Evolutionary conservation across 2,888 invertebrate species (phyloP), one percentile per base, ranked within the genome.

Genomic region (Arctia plantaginis): DNA sequence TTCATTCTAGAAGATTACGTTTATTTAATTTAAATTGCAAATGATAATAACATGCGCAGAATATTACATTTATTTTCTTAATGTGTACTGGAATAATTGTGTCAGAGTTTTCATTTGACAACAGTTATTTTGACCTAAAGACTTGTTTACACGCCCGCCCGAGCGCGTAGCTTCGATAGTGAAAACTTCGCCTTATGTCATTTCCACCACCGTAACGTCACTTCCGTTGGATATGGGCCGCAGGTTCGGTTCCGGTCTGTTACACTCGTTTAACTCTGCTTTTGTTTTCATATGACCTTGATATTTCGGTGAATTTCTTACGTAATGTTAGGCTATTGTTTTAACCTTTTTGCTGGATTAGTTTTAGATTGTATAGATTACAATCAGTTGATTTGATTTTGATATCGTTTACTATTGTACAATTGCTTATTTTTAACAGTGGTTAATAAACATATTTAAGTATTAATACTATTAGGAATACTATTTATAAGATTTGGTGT

Each of bases 281-380:
- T 93, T 93, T 93, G 90, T 92, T 94, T 92, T 91, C 89, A 77
- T 87, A 82, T 86, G 92, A 92, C 94, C 94, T 95, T 95, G 93
- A 80, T 79, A 81, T 83, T 85, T 82, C 75, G 82, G 69, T 80
- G 80, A 83, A 85, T 85, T 85, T 79, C 73, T 91, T 92, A 88
- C 88, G 88, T 90, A 90, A 91, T 77, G 78, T 72, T 72, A 66
- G 72, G 0, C 83, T 80, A 88, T 88, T 89, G 89, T 88, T 87
- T 84, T 78, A 65, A 66, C 35, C 67, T 79, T 78, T 79, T 78
- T 80, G 68, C 65, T 72, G 68, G 72, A 82, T 80, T 73, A 66
- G 71, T 76, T 39, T 76, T 77, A 75, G 78, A 84, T 82, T 77
- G 75, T 7, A 66, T 47, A 75, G 72, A 73, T 83, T 59, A 30